These are phyloP conservation scores for Drosophila auraria DNA, from an alignment of 1,140 invertebrate genomes.

Conservation along the genomic window DNA sequence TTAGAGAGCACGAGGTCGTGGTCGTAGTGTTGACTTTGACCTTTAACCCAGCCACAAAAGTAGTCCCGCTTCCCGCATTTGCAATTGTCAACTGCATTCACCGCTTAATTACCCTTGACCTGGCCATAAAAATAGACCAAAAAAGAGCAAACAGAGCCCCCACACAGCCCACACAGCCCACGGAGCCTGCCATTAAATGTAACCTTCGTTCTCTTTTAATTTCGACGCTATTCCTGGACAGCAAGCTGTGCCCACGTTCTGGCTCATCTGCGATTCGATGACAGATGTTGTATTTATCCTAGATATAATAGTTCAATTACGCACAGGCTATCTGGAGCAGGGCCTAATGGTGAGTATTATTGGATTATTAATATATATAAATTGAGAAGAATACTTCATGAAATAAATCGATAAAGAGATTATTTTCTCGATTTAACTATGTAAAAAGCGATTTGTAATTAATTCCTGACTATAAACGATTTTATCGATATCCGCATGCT, in stretches of 20 bases:
- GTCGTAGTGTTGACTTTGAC: constrained; percentile 68
- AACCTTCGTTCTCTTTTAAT: neutral
- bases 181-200: constrained; percentile 3
- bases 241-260: constrained; percentile 89
- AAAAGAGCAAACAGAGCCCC: constrained; percentile 5
- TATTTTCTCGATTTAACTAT: too few species aligned
- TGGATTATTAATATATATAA: neutral
- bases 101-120: constrained; percentile 70
- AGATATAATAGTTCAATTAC: constrained; percentile 95
- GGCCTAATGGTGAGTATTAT: constrained; percentile 94
- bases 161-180: neutral
- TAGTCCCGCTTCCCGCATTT: constrained; percentile 29
- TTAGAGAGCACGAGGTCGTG: constrained; percentile 37
- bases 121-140: constrained; percentile 37
- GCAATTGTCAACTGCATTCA: constrained; percentile 64
- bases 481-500: too few species aligned
- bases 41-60: constrained; percentile 50
- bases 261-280: constrained; percentile 93
- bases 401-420: neutral
- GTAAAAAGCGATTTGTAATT: too few species aligned
- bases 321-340: constrained; percentile 98
- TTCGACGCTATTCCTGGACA: constrained; percentile 78
- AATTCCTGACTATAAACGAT: too few species aligned
- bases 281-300: constrained; percentile 94
- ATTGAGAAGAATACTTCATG: neutral